Percentiles rank a stretch among this genome's conserved stretches.
Evolutionary conservation across 2,797 vertebrate species (phyloP).

Genomic region (Chrosomus eos): DNA sequence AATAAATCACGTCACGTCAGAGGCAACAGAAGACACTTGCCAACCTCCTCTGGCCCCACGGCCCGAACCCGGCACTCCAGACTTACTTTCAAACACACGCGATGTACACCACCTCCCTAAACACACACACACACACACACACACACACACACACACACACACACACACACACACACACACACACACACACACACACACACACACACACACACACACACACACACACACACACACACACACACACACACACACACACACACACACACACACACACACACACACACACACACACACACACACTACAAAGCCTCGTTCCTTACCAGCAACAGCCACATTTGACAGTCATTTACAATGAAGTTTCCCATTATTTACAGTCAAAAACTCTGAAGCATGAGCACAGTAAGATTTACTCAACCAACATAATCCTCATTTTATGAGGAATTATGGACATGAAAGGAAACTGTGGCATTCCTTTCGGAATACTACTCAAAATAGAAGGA

Average conservation of each 20-base stretch:
- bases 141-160: no score
- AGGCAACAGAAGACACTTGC: constrained; percentile 49
- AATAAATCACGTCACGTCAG: constrained; percentile 80
- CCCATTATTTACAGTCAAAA: constrained; percentile 65
- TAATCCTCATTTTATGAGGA: constrained; percentile 69
- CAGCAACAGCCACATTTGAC: constrained; percentile 57
- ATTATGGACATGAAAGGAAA: constrained; percentile 60
- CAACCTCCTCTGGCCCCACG: constrained; percentile 49
- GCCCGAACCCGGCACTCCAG: constrained; percentile 60
- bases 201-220: constrained; percentile 1
- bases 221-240: no score
- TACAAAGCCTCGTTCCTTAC: constrained; percentile 1
- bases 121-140: neutral
- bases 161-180: constrained; percentile 13
- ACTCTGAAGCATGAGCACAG: constrained; percentile 66
- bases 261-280: constrained; percentile 7
- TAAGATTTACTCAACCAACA: constrained; percentile 74
- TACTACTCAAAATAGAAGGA: constrained; percentile 45
- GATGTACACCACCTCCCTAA: constrained; percentile 61
- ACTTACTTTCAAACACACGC: constrained; percentile 70
- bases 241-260: neutral
- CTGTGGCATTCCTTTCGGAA: constrained; percentile 49
- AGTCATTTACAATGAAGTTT: constrained; percentile 69
- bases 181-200: constrained; percentile 13
- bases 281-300: neutral